Conservation (phyloP, 2,113 vertebrate species). For the Fregetta grallaria region DNA sequence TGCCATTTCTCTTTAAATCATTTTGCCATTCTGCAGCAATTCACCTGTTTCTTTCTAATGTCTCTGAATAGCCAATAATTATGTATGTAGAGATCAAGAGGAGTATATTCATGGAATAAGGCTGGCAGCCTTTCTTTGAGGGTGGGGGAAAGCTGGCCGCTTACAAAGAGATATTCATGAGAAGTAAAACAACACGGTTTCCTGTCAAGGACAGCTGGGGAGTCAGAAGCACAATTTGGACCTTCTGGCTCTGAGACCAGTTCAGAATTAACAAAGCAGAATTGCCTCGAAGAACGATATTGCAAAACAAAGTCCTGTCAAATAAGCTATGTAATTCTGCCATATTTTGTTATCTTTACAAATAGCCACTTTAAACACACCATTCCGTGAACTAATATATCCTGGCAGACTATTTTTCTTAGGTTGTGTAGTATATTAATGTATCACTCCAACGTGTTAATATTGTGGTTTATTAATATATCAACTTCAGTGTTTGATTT, state of each 20-base stretch:
- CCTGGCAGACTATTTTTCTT: neutral
- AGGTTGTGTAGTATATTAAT: neutral
- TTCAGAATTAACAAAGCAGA: neutral
- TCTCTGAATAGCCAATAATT: neutral
- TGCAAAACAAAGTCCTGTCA: neutral
- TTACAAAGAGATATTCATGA: neutral
- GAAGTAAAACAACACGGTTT: rapidly evolving
- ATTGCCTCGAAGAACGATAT: neutral
- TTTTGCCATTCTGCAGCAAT: neutral
- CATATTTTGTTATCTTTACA: neutral
- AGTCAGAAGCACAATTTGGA: neutral
- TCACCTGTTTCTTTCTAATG: neutral
- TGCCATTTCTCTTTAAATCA: neutral
- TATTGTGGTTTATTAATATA: neutral
- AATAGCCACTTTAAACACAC: neutral
- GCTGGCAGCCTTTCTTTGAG: neutral
- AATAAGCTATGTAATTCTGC: neutral
- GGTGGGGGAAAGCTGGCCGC: neutral
- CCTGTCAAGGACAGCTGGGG: neutral
- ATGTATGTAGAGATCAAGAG: neutral
- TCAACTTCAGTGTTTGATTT: neutral
- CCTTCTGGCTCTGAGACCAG: neutral
- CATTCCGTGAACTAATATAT: neutral
- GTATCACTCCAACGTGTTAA: neutral
- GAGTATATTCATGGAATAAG: neutral